phyloP scores from a whole-genome alignment of 1,140 invertebrate genomes.

The Rhizoglyphus robini region DNA sequence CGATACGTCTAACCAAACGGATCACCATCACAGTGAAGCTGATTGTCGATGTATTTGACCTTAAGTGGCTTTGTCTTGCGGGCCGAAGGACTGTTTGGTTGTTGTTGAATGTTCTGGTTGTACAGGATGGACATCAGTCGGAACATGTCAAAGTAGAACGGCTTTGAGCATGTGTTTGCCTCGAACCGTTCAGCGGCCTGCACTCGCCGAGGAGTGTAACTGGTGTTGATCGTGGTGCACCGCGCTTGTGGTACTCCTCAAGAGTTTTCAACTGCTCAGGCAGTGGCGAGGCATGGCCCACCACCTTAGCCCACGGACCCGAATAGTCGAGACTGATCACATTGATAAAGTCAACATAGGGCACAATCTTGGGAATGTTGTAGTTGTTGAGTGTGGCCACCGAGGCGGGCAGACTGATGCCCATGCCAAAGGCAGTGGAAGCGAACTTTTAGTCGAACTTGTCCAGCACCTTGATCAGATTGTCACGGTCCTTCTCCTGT shows the following conservation, averaged over 20 bases:
- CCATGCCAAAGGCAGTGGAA: slow-evolving; percentile 1
- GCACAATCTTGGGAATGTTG: slow-evolving; percentile 15
- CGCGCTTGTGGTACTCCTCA: slow-evolving; percentile 7
- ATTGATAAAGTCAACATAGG: slow-evolving; percentile 20
- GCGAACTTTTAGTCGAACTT: slow-evolving; percentile 20
- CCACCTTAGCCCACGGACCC: slow-evolving; percentile 9
- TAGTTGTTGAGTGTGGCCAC: not conserved
- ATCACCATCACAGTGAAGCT: not conserved
- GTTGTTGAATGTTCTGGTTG: not conserved
- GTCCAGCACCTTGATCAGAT: slow-evolving; percentile 14
- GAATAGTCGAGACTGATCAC: slow-evolving; percentile 15
- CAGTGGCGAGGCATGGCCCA: slow-evolving; percentile 15
- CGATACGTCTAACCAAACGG: not conserved
- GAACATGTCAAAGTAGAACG: not conserved
- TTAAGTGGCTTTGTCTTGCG: not conserved
- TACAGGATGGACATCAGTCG: slow-evolving; percentile 3
- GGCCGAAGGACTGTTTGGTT: not conserved
- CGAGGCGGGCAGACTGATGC: slow-evolving; percentile 4
- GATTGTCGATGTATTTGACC: not conserved
- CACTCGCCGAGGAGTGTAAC: not conserved
- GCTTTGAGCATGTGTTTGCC: not conserved
- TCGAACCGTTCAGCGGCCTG: not conserved
- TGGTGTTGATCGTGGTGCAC: slow-evolving; percentile 13
- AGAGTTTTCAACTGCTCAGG: slow-evolving; percentile 13
- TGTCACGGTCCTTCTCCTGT: not conserved